These are phyloP conservation scores for Eulemur rubriventer DNA, from an alignment of 2,797 vertebrate species.

Conservation along the genomic window DNA sequence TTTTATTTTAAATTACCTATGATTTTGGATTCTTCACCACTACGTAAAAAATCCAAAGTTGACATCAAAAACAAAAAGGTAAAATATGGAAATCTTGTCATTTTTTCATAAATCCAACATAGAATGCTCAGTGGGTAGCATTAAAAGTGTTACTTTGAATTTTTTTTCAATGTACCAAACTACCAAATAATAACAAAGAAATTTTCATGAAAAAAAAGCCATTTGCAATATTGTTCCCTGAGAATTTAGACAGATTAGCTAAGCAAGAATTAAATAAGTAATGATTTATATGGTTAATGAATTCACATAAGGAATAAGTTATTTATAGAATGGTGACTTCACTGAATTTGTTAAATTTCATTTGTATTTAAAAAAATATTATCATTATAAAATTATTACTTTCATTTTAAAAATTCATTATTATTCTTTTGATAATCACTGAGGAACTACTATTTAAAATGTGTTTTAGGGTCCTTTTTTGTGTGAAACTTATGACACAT, in stretches of 20 bases:
- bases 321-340: neutral
- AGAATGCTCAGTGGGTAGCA: neutral
- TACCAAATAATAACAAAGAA: neutral
- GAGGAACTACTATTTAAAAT: neutral
- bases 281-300: neutral
- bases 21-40: neutral
- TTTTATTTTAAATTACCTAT: neutral
- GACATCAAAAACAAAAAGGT: neutral
- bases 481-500: neutral
- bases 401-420: neutral
- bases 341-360: neutral
- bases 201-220: neutral
- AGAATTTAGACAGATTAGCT: neutral
- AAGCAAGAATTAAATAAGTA: neutral
- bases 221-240: neutral
- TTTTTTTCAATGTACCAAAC: neutral
- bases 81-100: neutral
- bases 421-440: neutral
- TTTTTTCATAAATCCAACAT: neutral
- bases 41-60: neutral
- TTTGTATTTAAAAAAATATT: neutral
- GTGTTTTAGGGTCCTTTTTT: neutral
- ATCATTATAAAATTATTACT: neutral
- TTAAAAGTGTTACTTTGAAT: neutral
- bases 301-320: neutral